Conservation (phyloP, 2,113 vertebrate species). For the Okapia johnstoni region DNA sequence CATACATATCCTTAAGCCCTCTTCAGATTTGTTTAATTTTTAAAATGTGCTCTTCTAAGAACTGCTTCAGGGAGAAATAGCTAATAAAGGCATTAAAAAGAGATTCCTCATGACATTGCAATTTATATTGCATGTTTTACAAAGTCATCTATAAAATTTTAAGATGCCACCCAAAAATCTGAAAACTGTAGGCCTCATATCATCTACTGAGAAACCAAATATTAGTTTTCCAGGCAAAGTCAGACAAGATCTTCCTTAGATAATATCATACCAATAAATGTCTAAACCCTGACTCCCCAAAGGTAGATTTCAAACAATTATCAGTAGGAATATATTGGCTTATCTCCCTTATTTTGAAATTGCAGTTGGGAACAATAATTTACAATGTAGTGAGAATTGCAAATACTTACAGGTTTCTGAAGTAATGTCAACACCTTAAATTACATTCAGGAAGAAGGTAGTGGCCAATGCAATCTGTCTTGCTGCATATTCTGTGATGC, state of each 20-base stretch:
- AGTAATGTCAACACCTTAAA: slow-evolving; percentile 2
- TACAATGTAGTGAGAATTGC: neutral
- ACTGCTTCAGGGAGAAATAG: slow-evolving; percentile 40
- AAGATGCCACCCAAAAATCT: slow-evolving; percentile 20
- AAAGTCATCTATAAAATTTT: slow-evolving; percentile 47
- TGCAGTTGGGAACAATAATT: slow-evolving; percentile 5
- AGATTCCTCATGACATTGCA: slow-evolving; percentile 41
- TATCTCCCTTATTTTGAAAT: neutral
- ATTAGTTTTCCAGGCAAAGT: slow-evolving; percentile 23
- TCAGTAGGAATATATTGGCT: neutral
- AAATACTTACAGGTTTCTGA: neutral
- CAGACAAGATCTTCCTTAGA: neutral
- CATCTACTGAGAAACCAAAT: neutral
- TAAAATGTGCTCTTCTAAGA: slow-evolving; percentile 48
- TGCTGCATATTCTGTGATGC: neutral
- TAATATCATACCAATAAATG: slow-evolving; percentile 14
- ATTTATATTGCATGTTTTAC: slow-evolving; percentile 52
- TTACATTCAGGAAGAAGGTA: neutral
- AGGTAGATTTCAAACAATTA: neutral
- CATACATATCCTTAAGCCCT: slow-evolving; percentile 47
- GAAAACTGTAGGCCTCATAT: neutral
- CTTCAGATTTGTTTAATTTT: slow-evolving; percentile 61
- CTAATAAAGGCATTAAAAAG: slow-evolving; percentile 57
- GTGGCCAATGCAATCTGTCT: neutral
- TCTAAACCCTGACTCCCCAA: neutral